Conservation (phyloP, 2,797 vertebrate genomes). For the Microhierax caerulescens region DNA sequence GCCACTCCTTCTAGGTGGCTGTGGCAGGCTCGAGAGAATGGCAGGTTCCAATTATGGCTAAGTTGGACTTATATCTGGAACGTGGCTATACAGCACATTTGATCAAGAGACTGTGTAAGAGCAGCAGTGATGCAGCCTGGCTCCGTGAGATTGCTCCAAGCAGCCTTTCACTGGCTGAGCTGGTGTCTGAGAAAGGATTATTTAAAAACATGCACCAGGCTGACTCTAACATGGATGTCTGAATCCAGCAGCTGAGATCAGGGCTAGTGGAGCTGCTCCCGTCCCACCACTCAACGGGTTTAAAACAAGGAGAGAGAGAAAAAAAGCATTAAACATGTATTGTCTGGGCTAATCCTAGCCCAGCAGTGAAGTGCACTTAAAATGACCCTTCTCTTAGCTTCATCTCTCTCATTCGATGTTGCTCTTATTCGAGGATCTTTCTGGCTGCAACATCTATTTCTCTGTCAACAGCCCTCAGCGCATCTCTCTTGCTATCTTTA, state of each 20-base stretch:
- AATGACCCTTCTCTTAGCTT: neutral
- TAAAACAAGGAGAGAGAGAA: neutral
- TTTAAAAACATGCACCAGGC: neutral
- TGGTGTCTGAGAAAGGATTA: neutral
- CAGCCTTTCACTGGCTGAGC: neutral
- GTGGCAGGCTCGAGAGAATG: neutral
- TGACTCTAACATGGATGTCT: neutral
- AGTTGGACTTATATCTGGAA: neutral
- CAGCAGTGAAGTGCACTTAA: neutral
- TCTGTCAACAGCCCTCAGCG: conserved; percentile 23
- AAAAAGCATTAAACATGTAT: neutral
- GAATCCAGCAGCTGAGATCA: neutral
- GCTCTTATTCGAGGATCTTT: neutral
- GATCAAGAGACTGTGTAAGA: neutral
- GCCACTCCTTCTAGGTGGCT: neutral
- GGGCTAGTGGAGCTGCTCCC: neutral
- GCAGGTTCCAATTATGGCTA: neutral
- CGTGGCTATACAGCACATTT: neutral
- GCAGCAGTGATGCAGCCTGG: neutral
- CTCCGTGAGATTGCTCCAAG: neutral
- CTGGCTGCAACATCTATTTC: conserved; percentile 28
- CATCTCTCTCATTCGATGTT: neutral
- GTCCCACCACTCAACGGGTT: neutral
- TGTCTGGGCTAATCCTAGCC: neutral
- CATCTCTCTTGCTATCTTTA: conserved; percentile 56